Base-by-base conservation (phyloP, 92 coral and sea anemone species). In the Porites divaricata region DNA sequence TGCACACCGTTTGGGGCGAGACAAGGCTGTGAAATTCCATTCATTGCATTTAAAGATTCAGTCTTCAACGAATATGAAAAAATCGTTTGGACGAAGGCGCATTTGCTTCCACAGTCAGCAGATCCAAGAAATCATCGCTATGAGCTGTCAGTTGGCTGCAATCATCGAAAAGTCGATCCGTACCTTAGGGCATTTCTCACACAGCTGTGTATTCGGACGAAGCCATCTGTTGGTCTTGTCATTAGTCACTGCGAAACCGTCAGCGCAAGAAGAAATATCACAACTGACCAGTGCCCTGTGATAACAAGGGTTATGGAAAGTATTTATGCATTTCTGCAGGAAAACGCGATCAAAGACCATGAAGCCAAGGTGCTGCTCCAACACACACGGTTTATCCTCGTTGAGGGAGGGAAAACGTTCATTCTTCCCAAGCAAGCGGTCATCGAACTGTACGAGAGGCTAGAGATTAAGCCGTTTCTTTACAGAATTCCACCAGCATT, bases 391-490 rank as follows among this genome's bases (percentile, higher is more conserved):
- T 92, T 90, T 70, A 63, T 92, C 51, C 52, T 81, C 8, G 88
- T 90, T 25, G 92, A 87, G 14, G 25, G 50, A 5, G 94, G 92
- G 24, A 54, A 63, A 66, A 85, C 67, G 2, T 88, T 93, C 28
- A 87, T 91, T 15, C 68, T 80, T 17, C 89, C 94, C 15, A 75
- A 67, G 12, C 96, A 93, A 83, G 70, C 76, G 7, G 88, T 83
- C 14, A 65, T 91, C 7, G 94, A 93, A 8, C 20, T 93, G 14
- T 78, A 58, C 6, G 59, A 45, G 16, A 17, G 52, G 9, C 76
- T 88, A 1, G 90, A 84, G 85, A 91, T 93, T 48, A 71, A 28
- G 19, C 96, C 94, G 58, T 93, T 79, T 75, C 81, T 93, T 16
- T 92, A 86, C 91, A 83, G 70, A 62, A 26, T 83, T 4, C 95